Evolutionary conservation across 2,888 invertebrate species (phyloP).

Genomic region (Rhagonycha fulva): DNA sequence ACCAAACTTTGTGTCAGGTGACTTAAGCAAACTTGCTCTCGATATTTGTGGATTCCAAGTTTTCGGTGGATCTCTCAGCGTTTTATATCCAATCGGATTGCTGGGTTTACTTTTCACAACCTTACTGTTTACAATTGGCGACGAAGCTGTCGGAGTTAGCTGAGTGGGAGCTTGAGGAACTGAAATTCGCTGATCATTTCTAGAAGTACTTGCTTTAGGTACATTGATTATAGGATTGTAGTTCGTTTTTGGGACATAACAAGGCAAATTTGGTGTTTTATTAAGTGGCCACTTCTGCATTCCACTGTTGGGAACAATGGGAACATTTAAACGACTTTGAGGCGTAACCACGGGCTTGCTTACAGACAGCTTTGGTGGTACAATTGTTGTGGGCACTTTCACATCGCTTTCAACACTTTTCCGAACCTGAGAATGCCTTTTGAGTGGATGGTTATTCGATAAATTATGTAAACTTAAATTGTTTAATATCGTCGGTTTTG

Average conservation of each 20-base stretch:
- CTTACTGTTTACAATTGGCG: conserved; percentile 34
- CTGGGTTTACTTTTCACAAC: conserved; percentile 45
- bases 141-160: conserved; percentile 11
- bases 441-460: conserved; percentile 51
- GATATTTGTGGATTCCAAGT: conserved; percentile 65
- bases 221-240: conserved; percentile 46
- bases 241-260: conserved; percentile 47
- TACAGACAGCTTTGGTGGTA: neutral
- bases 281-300: conserved; percentile 23
- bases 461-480: conserved; percentile 48
- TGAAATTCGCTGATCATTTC: conserved; percentile 18
- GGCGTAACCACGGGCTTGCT: neutral
- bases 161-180: conserved; percentile 3
- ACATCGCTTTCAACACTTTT: conserved; percentile 3
- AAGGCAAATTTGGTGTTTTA: conserved; percentile 37
- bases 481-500: conserved; percentile 46
- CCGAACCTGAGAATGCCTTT: conserved; percentile 44
- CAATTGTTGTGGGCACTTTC: conserved; percentile 2
- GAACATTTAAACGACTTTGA: conserved; percentile 3
- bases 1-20: conserved; percentile 36
- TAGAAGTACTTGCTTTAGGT: conserved; percentile 41
- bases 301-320: neutral
- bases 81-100: conserved; percentile 60
- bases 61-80: conserved; percentile 62
- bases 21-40: conserved; percentile 53